A percentile compares a stretch with the other conserved stretches of the same genome.
Evolutionary conservation across 2,888 invertebrate species (phyloP).

Genomic region (Zelleria hepariella): DNA sequence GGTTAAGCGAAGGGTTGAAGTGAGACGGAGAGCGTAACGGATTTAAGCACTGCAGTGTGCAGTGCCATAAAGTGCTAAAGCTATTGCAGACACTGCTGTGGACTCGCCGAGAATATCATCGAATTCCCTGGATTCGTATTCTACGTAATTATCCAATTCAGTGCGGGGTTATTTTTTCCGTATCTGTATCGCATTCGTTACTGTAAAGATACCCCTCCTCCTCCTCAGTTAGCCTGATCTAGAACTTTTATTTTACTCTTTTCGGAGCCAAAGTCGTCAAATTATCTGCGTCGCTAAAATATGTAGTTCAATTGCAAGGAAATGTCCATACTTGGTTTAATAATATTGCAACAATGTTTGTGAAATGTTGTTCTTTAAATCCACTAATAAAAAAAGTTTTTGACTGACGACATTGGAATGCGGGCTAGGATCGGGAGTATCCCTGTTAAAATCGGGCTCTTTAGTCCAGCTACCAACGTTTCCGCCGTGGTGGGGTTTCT

Average conservation of each 20-base stretch:
- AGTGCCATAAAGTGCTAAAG: conserved; percentile 30
- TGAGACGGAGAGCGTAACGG: conserved; percentile 56
- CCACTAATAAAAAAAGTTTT: no score
- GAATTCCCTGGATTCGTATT: not conserved
- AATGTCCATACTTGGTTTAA: no score
- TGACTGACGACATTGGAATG: not conserved
- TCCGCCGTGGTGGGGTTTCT: not conserved
- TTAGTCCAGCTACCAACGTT: not conserved
- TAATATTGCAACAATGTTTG: no score
- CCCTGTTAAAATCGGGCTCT: not conserved
- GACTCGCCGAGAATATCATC: not conserved
- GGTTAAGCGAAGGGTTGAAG: conserved; percentile 39
- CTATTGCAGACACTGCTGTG: not conserved
- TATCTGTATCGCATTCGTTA: no score
- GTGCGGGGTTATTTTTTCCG: no score
- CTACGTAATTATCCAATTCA: not conserved
- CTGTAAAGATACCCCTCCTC: no score
- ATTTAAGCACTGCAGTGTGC: conserved; percentile 58
- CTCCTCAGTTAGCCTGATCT: no score
- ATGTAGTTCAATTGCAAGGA: no score
- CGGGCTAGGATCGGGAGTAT: not conserved
- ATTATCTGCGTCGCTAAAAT: no score
- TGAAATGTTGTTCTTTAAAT: no score
- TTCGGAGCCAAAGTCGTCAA: no score
- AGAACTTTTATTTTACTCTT: no score